Evolutionary conservation across 2,113 vertebrate genomes (phyloP).

Genomic region (Pygoscelis adeliae): DNA sequence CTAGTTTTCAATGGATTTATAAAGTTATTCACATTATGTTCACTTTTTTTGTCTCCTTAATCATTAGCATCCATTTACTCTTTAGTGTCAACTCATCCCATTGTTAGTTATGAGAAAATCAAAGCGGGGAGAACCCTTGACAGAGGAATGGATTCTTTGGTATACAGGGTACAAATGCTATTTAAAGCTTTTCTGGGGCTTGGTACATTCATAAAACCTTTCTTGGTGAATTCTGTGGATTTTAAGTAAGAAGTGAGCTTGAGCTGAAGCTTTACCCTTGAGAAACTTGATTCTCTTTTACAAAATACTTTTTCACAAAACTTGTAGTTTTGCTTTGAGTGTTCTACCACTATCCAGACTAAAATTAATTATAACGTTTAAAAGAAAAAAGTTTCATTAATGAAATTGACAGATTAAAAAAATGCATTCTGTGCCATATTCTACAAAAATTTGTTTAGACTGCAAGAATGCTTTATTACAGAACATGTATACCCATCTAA

Average conservation of each 20-base stretch:
- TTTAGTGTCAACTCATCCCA: neutral
- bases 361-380: neutral
- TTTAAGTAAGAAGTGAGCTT: neutral
- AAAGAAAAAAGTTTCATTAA: neutral
- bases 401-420: neutral
- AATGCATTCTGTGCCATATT: accelerated
- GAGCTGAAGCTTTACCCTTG: neutral
- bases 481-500: neutral
- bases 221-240: accelerated
- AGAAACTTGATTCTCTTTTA: neutral
- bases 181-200: neutral
- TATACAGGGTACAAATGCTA: neutral
- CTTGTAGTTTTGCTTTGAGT: neutral
- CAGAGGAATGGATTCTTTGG: neutral
- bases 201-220: neutral
- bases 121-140: neutral
- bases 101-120: neutral
- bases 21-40: neutral
- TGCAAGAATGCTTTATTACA: neutral
- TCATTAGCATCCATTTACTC: neutral
- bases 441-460: neutral
- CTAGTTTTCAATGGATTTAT: neutral
- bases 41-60: neutral
- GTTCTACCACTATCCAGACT: neutral
- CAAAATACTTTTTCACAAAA: neutral